Evolutionary conservation across 64 coral and sea anemone species (phyloP).

Genomic region (Actinia tenebrosa): DNA sequence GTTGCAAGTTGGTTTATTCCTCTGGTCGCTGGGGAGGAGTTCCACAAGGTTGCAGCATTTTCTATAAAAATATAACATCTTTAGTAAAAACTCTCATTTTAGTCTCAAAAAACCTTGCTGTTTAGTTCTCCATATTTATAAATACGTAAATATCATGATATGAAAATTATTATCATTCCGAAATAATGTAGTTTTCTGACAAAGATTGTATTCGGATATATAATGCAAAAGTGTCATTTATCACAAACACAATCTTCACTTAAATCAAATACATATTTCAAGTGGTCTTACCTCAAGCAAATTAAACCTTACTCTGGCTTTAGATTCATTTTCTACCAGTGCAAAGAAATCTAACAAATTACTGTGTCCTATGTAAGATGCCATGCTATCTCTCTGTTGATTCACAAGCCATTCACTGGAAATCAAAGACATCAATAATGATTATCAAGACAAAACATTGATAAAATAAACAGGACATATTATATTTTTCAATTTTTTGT

Average conservation of each 20-base stretch:
- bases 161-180: no score
- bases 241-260: neutral
- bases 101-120: no score
- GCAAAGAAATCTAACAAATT: conserved; percentile 94
- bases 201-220: no score
- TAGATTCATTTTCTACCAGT: conserved; percentile 93
- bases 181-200: no score
- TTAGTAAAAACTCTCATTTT: neutral
- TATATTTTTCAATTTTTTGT: no score
- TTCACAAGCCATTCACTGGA: conserved; percentile 95
- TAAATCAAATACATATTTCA: neutral
- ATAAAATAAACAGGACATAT: no score
- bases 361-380: conserved; percentile 98
- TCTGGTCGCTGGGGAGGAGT: conserved; percentile 87
- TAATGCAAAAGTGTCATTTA: no score
- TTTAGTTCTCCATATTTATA: neutral
- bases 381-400: conserved; percentile 88
- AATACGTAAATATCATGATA: no score
- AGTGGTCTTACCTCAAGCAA: conserved; percentile 76
- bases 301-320: conserved; percentile 87
- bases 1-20: conserved; percentile 35
- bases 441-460: no score
- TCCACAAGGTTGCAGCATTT: conserved; percentile 98
- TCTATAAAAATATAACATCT: conserved; percentile 39
- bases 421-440: no score